Evolutionary conservation across 2,888 invertebrate species (phyloP), one percentile per base, ranked within the genome.

Genomic region (Drosophila dives): DNA sequence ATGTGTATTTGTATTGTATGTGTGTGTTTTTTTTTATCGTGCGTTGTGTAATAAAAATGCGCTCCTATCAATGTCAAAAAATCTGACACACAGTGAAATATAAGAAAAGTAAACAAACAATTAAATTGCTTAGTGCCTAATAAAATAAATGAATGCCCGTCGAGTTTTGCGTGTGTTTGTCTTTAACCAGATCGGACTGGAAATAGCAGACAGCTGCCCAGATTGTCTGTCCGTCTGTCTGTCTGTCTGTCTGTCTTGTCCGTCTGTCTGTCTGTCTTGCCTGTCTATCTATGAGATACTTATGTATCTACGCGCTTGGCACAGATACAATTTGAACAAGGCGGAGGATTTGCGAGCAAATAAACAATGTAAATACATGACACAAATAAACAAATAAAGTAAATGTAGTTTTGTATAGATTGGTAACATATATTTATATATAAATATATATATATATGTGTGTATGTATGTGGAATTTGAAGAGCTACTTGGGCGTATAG

Each of bases 51-150:
- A 86, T 86, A 83, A 83, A 89, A 86, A 80, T 79, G 89, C 87
- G 83, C 83, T 83, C 87, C 80, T 86, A 89, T 86, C 86, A 89
- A 85, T 86, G 86, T 86, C 89, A 85, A 80, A 85, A 80, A 86
- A 86, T 86, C 86, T 83, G 86, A 89, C 89, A 89, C 80, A 84
- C 81, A 86, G 76, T 81, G 78, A 78, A 74, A 86, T 79, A 86
- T 83, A 79, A 76, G 81, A 72, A 85, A 85, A 77, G 86, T 89
- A 86, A 86, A 89, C 86, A 86, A 86, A 86, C 89, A 86, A 86
- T 86, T 86, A 86, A 89, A 87, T 86, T 85, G 77, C 80, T 89
- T 81, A 77, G 83, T 76, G 85, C 87, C 86, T 86, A 84, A 86
- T 86, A 89, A 86, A 86, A 86, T 81, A 87, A 80, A 86, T 87